Base-by-base conservation (phyloP, 2,113 vertebrate species). In the Oryzias curvinotus region DNA sequence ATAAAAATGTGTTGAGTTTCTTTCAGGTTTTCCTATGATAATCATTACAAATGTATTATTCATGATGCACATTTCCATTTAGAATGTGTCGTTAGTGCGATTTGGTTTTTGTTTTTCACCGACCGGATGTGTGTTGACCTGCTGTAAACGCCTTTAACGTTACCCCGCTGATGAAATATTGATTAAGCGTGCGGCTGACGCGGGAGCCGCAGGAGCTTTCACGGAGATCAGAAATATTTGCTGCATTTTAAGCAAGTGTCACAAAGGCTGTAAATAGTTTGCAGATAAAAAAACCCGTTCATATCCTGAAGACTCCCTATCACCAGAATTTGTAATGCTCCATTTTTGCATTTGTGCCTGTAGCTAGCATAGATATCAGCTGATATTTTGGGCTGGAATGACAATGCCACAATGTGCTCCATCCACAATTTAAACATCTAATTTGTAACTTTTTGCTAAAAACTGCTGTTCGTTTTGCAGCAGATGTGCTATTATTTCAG, bases 11-110 rank as follows among this genome's bases (percentile, higher is more conserved):
- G 41, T 47, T 45, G 16, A 19, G 23, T 44, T 16, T 41, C 43
- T 16, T 0, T 30, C 4, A 14, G 3, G 26, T 30, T 56, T 48
- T 26, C 10, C 36, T 51, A 54, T 50, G 23, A 52, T 62, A 53
- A 65, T 54, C 14, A 45, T 18, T 17, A 48, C 14, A 57, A 45
- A 62, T 69, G 28, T 45, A 70, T 71, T 57, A 68, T 71, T 78
- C 48, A 71, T 30, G n/a, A 8, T 45, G 76, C 30, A 49, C 16
- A 67, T 67, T 75, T 65, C 23, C 58, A 65, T 66, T 65, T 57
- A 26, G 52, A 68, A 71, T 62, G 21, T 48, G n/a, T 47, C 46
- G 18, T 65, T 68, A 47, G 13, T 17, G 7, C 41, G 16, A 14
- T 28, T 13, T 4, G 0, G 2, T 21, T 1, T 56, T 61, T 59